Evolutionary conservation across 1,140 invertebrate species (phyloP), one percentile per base, ranked within the genome.

Genomic region (Drosophila lini): DNA sequence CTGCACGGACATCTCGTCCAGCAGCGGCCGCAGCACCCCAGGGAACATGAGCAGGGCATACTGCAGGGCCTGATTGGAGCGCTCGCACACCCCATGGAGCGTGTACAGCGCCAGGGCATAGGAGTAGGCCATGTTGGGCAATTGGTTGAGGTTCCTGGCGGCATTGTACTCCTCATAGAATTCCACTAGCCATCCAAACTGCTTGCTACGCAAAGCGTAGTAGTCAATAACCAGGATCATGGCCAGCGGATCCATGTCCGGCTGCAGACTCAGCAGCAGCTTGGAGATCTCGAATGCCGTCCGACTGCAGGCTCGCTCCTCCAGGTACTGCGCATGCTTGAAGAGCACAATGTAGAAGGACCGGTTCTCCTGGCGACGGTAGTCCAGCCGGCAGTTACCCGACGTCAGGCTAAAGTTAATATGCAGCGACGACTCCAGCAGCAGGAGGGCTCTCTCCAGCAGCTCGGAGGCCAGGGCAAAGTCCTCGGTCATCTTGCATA

Each of bases 111-210:
- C 96, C 48, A 98, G 90, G 0, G 97, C 96, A 55, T 96, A 93
- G 3, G 97, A 98, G 86, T 96, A 98, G 0, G 96, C 95, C 94
- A 98, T 96, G 88, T 98, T 98, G 53, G 97, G 97, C 40, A 98
- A 92, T 86, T 97, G 96, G 22, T 94, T 94, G 5, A 97, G 93
- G 93, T 97, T 97, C 59, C 95, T 94, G 5, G 92, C 84, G 11
- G 92, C 79, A 84, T 96, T 95, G 94, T 95, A 96, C 76, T 95
- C 94, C 19, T 95, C 92, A 57, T 94, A 94, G 47, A 96, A 95
- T 50, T 97, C 94, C 6, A 96, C 93, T 0, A 98, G 93, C 96
- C 97, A 98, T n/a, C 94, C 92, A 86, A 96, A 97, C 93, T 98
- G 96, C 56, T 95, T 95, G 48, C 96, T 94, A 65, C 96, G 93